Conservation (phyloP, 1,140 invertebrate genomes). For the Heliconius hewitsoni region DNA sequence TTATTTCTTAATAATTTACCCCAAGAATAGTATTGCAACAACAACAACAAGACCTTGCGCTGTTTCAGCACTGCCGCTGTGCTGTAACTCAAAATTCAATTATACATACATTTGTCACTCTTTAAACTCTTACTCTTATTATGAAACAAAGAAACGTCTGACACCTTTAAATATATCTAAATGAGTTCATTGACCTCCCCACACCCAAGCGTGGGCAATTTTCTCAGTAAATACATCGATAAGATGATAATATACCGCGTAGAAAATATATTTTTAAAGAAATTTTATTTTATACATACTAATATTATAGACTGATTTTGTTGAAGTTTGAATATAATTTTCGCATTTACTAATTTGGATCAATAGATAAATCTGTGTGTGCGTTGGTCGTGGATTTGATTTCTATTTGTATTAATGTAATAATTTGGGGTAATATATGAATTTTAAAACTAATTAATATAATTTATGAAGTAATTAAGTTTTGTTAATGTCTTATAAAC, state of each 20-base stretch:
- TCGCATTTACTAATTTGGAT: too few species aligned
- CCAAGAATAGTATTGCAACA: neutral
- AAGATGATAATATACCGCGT: neutral
- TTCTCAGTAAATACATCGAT: neutral
- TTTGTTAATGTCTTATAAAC: neutral
- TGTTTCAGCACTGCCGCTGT: neutral
- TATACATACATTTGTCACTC: neutral
- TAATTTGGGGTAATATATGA: too few species aligned
- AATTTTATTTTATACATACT: neutral
- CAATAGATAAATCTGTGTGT: too few species aligned
- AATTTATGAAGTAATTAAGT: neutral
- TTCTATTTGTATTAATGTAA: too few species aligned
- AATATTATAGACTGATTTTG: neutral
- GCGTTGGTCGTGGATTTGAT: too few species aligned
- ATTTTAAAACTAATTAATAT: too few species aligned
- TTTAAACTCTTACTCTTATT: neutral
- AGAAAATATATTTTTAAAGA: neutral
- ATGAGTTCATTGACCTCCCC: neutral
- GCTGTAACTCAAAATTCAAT: neutral
- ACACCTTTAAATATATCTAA: neutral
- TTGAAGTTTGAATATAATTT: neutral
- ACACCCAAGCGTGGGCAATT: neutral
- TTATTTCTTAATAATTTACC: too few species aligned
- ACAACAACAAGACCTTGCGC: neutral
- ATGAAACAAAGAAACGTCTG: constrained; percentile 12